These are phyloP conservation scores for Charanyca ferruginea DNA, from an alignment of 2,888 invertebrate species.

Conservation along the genomic window DNA sequence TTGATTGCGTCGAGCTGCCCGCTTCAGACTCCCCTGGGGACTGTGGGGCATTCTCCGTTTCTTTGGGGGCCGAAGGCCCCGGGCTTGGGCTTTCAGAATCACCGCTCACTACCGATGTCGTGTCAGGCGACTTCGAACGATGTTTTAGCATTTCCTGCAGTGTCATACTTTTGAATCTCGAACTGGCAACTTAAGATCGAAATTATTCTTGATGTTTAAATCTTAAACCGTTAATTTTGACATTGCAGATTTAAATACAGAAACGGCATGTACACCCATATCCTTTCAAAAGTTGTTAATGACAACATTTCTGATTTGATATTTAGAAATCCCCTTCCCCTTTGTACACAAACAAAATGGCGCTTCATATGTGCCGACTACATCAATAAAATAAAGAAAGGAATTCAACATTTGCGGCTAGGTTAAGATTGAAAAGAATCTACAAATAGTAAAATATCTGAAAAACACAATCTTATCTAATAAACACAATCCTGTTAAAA, in stretches of 20 bases:
- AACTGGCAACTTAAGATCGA: conserved; percentile 57
- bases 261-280: conserved; percentile 18
- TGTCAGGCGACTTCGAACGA: conserved; percentile 79
- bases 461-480: conserved; percentile 69
- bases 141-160: conserved; percentile 81
- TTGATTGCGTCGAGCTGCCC: conserved; percentile 80
- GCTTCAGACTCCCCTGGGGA: conserved; percentile 78
- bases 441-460: conserved; percentile 64
- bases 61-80: conserved; percentile 66
- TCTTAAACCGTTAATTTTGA: conserved; percentile 15
- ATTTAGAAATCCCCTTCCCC: conserved; percentile 72
- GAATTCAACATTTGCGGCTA: conserved; percentile 87
- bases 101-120: conserved; percentile 72
- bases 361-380: conserved; percentile 35
- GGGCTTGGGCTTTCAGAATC: conserved; percentile 75
- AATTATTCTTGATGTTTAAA: conserved; percentile 32
- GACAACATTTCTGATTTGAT: conserved; percentile 20
- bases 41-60: conserved; percentile 57
- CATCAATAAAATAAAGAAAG: conserved; percentile 71
- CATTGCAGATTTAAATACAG: conserved; percentile 11
- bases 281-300: conserved; percentile 27
- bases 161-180: conserved; percentile 58
- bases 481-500: conserved; percentile 44
- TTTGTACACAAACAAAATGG: conserved; percentile 52
- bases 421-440: conserved; percentile 49